Conservation (phyloP, 2,113 vertebrate genomes). For the Mungos mungo region DNA sequence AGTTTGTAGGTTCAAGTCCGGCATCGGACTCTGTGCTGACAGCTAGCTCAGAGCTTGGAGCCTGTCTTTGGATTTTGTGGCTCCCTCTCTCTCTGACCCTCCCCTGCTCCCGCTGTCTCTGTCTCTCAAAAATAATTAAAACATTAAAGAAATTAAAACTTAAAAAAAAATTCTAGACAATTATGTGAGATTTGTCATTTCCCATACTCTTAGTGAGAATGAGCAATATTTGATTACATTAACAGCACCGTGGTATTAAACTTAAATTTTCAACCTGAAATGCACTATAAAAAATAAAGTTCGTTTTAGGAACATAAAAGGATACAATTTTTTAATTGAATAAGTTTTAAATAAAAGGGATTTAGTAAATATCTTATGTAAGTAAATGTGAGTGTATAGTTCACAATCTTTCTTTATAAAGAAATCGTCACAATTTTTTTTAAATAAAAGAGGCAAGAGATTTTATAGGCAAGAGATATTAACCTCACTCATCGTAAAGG, state of each 20-base stretch:
- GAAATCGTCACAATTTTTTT: not conserved
- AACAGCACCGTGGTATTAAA: not conserved
- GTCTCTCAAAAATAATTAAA: too few relatives aligned
- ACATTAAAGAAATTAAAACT: too few relatives aligned
- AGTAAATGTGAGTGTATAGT: not conserved
- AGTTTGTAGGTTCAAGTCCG: too few relatives aligned
- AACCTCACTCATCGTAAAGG: constrained; percentile 45
- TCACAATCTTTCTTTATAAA: not conserved
- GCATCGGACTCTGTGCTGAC: too few relatives aligned
- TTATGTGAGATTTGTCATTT: not conserved
- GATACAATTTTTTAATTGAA: not conserved
- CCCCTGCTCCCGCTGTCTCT: too few relatives aligned
- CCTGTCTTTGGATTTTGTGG: too few relatives aligned
- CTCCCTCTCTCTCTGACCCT: too few relatives aligned
- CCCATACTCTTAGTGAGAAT: not conserved
- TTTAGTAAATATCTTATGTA: not conserved
- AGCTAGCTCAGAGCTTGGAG: too few relatives aligned
- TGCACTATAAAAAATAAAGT: not conserved
- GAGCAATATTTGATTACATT: not conserved
- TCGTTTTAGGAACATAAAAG: not conserved
- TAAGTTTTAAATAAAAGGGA: not conserved
- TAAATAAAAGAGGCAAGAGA: constrained; percentile 19
- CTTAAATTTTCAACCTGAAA: not conserved
- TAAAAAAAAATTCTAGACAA: not conserved
- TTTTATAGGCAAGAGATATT: constrained; percentile 43